Evolutionary conservation across 2,888 invertebrate genomes (phyloP), one percentile per base, ranked within the genome.

Genomic region (Acronicta psi): DNA sequence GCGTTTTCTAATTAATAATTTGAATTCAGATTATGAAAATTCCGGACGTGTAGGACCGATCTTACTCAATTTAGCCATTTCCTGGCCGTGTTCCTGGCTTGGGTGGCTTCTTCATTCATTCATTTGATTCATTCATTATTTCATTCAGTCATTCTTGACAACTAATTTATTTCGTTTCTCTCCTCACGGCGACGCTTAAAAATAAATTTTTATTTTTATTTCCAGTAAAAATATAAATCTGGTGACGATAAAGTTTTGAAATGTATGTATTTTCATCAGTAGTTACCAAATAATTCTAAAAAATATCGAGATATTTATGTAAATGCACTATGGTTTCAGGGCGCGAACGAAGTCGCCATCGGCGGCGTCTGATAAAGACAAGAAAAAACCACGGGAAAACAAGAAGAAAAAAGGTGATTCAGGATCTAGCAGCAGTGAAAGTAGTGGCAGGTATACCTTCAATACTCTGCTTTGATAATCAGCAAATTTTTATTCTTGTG

Each of bases 341-440:
- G 97, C 97, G 79, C 96, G 96, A 82, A 96, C 96, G 83, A 96
- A 96, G 82, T 96, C 96, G 53, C 96, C 96, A 60, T 95, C 96
- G 25, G 96, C 96, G 71, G 93, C 95, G 40, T 95, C 96, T 18
- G 96, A 96, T 63, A 96, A 96, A 84, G 97, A 96, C 73, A 96
- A 96, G 85, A 97, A 97, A 83, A 95, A 96, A 79, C 88, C 88
- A 54, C 91, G 92, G 61, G 92, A 93, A 63, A 95, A 94, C 46
- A 88, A 88, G 77, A 96, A 96, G 84, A 96, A 96, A 84, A 95
- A 96, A 69, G 95, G 95, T 60, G 96, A 95, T 58, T 97, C 97
- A 18, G 97, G 96, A 37, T 97, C 97, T 0, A 97, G 97, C 62
- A 97, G 97, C 80, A 97, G 97, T 84, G 97, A 97, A 54, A 96